Conservation (phyloP, 2,888 invertebrate genomes). For the Penaeus monodon region DNA sequence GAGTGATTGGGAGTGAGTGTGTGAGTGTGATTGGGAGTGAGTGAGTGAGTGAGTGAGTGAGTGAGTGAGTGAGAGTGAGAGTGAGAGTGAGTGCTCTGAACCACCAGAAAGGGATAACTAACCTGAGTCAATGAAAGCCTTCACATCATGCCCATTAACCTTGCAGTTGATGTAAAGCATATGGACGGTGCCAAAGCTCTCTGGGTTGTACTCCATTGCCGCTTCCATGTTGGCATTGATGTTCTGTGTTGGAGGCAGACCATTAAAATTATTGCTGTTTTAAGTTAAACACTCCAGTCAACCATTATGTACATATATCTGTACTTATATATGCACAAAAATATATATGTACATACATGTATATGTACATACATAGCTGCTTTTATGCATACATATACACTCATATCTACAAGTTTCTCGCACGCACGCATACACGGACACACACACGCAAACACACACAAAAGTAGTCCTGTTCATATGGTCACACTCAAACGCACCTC, state of each 20-base stretch:
- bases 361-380: neutral
- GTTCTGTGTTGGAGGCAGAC: conserved; percentile 74
- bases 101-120: conserved; percentile 43
- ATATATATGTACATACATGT: neutral
- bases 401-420: no score
- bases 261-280: no score
- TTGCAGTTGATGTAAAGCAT: conserved; percentile 98
- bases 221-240: conserved; percentile 99
- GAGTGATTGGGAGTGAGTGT: no score
- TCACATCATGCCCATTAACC: conserved; percentile 96
- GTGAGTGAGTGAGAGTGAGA: neutral
- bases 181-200: conserved; percentile 96
- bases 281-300: neutral
- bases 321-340: neutral
- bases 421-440: no score
- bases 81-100: neutral
- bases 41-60: neutral
- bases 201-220: conserved; percentile 98
- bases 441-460: no score
- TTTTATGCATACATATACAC: neutral
- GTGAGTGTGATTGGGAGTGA: no score
- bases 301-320: neutral
- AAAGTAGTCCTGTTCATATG: neutral
- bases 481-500: conserved; percentile 68
- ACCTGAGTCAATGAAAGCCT: conserved; percentile 98